A percentile compares a stretch with the other conserved stretches of the same genome.
Conservation (phyloP, 2,797 vertebrate species). For the Myotis findleyi region DNA sequence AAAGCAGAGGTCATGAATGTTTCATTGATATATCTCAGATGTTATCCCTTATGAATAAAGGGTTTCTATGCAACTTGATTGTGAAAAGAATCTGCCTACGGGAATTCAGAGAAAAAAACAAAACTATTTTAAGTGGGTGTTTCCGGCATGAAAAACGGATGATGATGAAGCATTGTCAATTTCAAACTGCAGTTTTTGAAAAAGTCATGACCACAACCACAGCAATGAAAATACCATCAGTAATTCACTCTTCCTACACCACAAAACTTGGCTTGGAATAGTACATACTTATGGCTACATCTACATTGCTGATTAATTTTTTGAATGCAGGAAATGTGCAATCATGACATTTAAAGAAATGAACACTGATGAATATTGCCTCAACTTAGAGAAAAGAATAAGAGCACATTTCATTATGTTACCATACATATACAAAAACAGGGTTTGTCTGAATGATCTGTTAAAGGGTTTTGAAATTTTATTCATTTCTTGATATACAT, state of each 20-base stretch:
- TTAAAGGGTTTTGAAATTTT: conserved; percentile 32
- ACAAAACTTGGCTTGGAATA: conserved; percentile 61
- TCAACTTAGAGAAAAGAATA: conserved; percentile 18
- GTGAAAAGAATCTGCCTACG: conserved; percentile 71
- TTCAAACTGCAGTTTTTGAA: conserved; percentile 70
- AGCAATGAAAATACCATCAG: conserved; percentile 67
- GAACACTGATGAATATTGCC: conserved; percentile 22
- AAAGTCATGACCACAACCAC: conserved; percentile 69
- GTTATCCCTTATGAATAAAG: conserved; percentile 71
- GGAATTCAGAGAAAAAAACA: conserved; percentile 71
- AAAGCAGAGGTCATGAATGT: conserved; percentile 72
- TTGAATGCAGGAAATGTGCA: conserved; percentile 67
- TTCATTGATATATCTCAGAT: conserved; percentile 79
- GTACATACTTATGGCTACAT: conserved; percentile 60
- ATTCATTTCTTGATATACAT: neutral
- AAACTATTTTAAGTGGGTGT: conserved; percentile 75
- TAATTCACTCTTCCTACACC: conserved; percentile 47
- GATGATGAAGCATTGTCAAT: conserved; percentile 75
- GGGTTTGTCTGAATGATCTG: neutral
- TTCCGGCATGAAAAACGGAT: conserved; percentile 78
- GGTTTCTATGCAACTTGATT: conserved; percentile 79
- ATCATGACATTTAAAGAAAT: conserved; percentile 67
- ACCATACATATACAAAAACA: neutral
- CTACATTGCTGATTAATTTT: conserved; percentile 70
- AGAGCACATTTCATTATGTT: conserved; percentile 26